phyloP scores from a whole-genome alignment of 2,797 vertebrate genomes.

The Cossypha niveicapilla region DNA sequence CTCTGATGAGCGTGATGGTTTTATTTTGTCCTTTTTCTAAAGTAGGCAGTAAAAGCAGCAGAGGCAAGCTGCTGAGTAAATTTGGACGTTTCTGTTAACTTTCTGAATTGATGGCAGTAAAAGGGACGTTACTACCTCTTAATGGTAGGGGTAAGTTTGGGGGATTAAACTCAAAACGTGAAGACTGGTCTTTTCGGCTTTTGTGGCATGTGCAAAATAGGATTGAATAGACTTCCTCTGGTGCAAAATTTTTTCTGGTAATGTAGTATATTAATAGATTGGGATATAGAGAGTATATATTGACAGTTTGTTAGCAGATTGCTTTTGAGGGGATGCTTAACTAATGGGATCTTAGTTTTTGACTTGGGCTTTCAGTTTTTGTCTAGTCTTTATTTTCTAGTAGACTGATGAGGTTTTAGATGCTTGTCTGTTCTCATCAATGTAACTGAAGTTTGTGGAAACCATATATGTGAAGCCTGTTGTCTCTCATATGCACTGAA shows the following conservation, averaged over 20 bases:
- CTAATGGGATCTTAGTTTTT: neutral
- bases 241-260: neutral
- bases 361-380: neutral
- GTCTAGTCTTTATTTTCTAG: neutral
- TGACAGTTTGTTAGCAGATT: neutral
- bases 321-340: neutral
- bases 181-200: neutral
- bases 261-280: neutral
- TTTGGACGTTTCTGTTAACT: neutral
- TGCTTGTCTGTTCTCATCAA: neutral
- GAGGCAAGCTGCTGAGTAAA: neutral
- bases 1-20: neutral
- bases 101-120: neutral
- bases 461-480: neutral
- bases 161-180: neutral
- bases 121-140: neutral
- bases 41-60: neutral
- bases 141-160: fast-evolving
- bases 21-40: neutral
- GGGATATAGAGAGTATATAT: neutral
- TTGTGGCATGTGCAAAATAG: neutral
- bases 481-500: neutral
- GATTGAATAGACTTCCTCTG: neutral
- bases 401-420: neutral
- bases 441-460: neutral